Percentiles rank a stretch among this genome's conserved stretches.
Conservation (phyloP, 2,888 invertebrate genomes). For the Ichneumon xanthorius region DNA sequence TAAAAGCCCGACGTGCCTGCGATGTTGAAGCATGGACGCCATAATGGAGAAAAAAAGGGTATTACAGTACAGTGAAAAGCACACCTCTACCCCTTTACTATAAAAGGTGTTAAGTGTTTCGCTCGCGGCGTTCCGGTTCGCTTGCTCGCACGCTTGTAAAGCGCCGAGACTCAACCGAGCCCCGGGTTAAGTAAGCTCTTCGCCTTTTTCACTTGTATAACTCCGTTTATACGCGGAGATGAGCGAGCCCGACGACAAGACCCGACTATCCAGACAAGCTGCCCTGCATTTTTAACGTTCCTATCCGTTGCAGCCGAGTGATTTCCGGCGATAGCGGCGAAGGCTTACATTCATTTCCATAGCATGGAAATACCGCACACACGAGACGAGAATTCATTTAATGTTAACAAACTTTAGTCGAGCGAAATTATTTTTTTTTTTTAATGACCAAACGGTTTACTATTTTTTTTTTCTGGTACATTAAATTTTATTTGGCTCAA, state of each 20-base stretch:
- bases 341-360: background rate
- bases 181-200: constrained; percentile 67
- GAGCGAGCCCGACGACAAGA: constrained; percentile 35
- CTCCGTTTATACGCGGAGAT: constrained; percentile 68
- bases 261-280: constrained; percentile 19
- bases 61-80: constrained; percentile 34
- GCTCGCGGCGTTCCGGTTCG: constrained; percentile 59
- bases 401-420: too few relatives aligned
- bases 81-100: constrained; percentile 44
- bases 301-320: background rate
- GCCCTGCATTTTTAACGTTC: constrained; percentile 20
- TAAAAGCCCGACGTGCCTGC: constrained; percentile 8
- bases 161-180: constrained; percentile 51
- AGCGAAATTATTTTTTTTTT: too few relatives aligned
- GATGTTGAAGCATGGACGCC: constrained; percentile 9
- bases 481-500: too few relatives aligned
- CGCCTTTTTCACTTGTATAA: constrained; percentile 68
- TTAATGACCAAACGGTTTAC: too few relatives aligned
- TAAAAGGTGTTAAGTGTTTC: constrained; percentile 58
- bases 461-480: too few relatives aligned
- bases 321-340: constrained; percentile 9
- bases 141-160: constrained; percentile 56
- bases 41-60: constrained; percentile 6
- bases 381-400: too few relatives aligned
- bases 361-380: too few relatives aligned